phyloP scores from a whole-genome alignment of 2,888 invertebrate species.

The Phortica magna region DNA sequence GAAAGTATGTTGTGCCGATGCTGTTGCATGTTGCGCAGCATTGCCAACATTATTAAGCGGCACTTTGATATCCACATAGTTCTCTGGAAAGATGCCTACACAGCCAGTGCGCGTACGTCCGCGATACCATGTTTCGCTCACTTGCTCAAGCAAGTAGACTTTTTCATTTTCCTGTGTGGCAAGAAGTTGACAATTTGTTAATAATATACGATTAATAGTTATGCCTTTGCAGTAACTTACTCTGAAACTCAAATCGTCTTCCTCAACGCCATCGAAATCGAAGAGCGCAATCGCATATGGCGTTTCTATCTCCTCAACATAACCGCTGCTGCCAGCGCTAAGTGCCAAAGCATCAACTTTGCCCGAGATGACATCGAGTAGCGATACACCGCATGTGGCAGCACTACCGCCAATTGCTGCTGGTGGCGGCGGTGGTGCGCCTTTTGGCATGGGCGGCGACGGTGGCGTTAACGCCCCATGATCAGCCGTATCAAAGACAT shows the following conservation, averaged over 20 bases:
- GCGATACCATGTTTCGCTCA: constrained; percentile 89
- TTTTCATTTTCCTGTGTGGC: constrained; percentile 83
- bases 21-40: constrained; percentile 41
- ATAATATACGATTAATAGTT: not conserved
- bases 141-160: constrained; percentile 84
- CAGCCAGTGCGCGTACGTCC: constrained; percentile 83
- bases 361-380: constrained; percentile 75
- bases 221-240: constrained; percentile 79
- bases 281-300: constrained; percentile 89
- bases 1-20: constrained; percentile 41
- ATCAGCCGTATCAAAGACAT: constrained; percentile 21
- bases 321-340: constrained; percentile 55
- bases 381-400: constrained; percentile 61
- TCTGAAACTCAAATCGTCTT: constrained; percentile 88
- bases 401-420: constrained; percentile 61
- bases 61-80: constrained; percentile 87
- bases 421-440: constrained; percentile 86
- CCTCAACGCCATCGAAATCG: constrained; percentile 86
- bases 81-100: constrained; percentile 90
- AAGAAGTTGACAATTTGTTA: not conserved
- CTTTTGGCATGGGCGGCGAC: constrained; percentile 88
- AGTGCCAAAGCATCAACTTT: constrained; percentile 72
- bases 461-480: constrained; percentile 71
- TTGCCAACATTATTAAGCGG: constrained; percentile 80
- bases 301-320: constrained; percentile 72